Conservation (phyloP, 2,113 vertebrate genomes). For the Eptesicus fuscus region DNA sequence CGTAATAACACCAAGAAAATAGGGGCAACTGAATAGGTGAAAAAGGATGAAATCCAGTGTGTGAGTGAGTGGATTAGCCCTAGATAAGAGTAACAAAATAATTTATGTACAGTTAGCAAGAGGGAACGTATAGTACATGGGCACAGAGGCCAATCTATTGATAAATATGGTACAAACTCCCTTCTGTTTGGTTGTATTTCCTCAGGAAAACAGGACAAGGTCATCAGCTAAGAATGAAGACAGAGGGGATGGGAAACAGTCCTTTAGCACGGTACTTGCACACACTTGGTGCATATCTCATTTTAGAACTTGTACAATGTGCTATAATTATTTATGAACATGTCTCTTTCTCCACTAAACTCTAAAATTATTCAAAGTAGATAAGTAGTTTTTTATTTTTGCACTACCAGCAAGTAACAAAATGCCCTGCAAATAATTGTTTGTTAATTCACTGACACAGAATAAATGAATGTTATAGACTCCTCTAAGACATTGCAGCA, state of each 20-base stretch:
- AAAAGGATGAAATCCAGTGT: neutral
- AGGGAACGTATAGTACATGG: neutral
- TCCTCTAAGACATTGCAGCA: neutral
- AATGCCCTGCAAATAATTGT: neutral
- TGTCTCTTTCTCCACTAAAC: neutral
- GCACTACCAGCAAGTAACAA: neutral
- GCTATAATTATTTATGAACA: neutral
- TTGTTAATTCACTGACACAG: neutral
- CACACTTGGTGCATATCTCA: neutral
- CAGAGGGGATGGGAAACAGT: neutral
- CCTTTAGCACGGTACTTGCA: neutral
- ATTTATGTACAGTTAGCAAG: neutral
- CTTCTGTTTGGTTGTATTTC: neutral
- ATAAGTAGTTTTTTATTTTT: constrained; percentile 7
- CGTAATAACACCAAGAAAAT: neutral
- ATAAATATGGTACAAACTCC: neutral
- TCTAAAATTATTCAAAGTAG: neutral
- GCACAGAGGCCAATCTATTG: neutral
- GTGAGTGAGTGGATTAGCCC: neutral
- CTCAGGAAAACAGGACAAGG: neutral
- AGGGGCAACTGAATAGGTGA: neutral
- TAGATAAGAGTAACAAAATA: neutral
- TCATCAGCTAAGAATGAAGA: neutral
- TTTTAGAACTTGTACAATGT: neutral
- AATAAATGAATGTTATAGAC: neutral